Percentiles rank a stretch among this genome's conserved stretches.
Evolutionary conservation across 2,888 invertebrate species (phyloP).

Genomic region (Leucophora obtusa): DNA sequence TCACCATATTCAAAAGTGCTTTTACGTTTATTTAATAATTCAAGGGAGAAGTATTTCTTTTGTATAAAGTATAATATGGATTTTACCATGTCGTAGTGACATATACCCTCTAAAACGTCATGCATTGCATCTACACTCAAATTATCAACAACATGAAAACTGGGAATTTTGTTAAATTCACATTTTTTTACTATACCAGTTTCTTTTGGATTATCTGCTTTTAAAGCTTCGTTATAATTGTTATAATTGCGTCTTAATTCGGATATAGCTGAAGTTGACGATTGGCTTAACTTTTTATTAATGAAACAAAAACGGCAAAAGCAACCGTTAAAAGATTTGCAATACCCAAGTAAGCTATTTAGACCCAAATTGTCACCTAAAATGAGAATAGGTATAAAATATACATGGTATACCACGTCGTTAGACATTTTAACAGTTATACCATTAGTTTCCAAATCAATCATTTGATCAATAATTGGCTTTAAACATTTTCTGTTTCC

Average conservation of each 20-base stretch:
- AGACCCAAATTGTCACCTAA: slow-evolving; percentile 15
- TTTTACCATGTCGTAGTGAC: slow-evolving; percentile 12
- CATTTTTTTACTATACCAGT: slow-evolving; percentile 21
- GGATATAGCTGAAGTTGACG: not conserved
- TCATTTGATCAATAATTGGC: slow-evolving; percentile 19
- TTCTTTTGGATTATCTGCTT: not conserved
- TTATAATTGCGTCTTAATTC: not conserved
- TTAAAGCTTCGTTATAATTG: not conserved
- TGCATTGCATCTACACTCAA: slow-evolving; percentile 26
- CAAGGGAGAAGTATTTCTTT: slow-evolving; percentile 12
- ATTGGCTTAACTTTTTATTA: slow-evolving; percentile 2
- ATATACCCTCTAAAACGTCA: slow-evolving; percentile 14
- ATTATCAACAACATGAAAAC: slow-evolving; percentile 17
- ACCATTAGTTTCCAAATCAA: slow-evolving; percentile 5
- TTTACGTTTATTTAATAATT: slow-evolving; percentile 9
- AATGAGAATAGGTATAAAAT: slow-evolving; percentile 21
- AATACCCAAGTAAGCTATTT: slow-evolving; percentile 13
- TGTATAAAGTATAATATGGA: slow-evolving; percentile 9
- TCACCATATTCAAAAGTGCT: slow-evolving; percentile 5
- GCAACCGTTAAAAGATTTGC: not conserved
- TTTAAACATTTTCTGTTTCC: slow-evolving; percentile 7
- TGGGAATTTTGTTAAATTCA: slow-evolving; percentile 11
- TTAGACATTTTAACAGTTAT: not conserved
- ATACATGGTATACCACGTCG: not conserved
- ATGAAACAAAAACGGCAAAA: slow-evolving; percentile 21